phyloP scores from a whole-genome alignment of 2,113 vertebrate genomes.

The Etia nguti region DNA sequence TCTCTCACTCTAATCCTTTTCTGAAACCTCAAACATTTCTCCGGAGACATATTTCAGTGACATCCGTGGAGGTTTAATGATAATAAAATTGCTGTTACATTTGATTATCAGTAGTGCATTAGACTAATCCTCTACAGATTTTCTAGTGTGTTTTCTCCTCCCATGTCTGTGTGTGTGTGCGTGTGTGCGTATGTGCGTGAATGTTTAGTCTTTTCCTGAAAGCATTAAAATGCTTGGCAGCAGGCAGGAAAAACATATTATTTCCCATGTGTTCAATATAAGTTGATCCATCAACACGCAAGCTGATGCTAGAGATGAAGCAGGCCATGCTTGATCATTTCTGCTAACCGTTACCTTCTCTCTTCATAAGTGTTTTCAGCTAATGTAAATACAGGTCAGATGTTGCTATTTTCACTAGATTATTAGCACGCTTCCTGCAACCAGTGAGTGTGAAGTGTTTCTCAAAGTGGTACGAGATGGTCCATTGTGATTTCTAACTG shows the following conservation, averaged over 20 bases:
- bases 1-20: not conserved
- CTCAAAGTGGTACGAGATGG: slow-evolving; percentile 16
- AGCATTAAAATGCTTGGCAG: slow-evolving; percentile 46
- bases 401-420: not conserved
- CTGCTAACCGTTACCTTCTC: not conserved
- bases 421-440: not conserved
- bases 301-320: not conserved
- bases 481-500: slow-evolving; percentile 12
- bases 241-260: not conserved
- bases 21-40: not conserved
- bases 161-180: not conserved
- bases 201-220: not conserved
- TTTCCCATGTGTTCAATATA: not conserved
- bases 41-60: not conserved
- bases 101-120: slow-evolving; percentile 3
- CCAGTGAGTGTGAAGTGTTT: not conserved
- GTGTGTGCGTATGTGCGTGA: accelerated
- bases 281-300: not conserved
- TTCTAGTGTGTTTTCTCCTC: not conserved
- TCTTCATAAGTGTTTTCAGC: not conserved
- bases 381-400: not conserved
- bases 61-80: not conserved
- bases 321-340: not conserved
- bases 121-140: slow-evolving; percentile 30
- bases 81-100: not conserved